A percentile compares a stretch with the other conserved stretches of the same genome.
These are phyloP conservation scores for Nasonovia ribisnigri DNA, from an alignment of 2,888 invertebrate genomes.

Conservation along the genomic window DNA sequence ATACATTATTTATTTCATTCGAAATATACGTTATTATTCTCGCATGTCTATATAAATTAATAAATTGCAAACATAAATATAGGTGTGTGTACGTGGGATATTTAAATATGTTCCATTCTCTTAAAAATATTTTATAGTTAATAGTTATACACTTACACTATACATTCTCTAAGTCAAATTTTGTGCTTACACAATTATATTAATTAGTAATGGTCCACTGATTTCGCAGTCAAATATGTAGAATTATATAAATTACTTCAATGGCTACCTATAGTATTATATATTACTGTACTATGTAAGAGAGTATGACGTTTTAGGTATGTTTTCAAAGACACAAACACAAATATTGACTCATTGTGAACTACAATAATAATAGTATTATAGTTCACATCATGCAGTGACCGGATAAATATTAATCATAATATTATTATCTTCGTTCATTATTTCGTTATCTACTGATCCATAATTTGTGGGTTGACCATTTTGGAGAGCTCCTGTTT, in stretches of 20 bases:
- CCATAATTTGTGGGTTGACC: too few relatives aligned
- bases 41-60: not conserved
- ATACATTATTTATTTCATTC: not conserved
- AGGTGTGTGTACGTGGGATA: not conserved
- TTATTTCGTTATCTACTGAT: too few relatives aligned
- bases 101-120: not conserved
- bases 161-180: not conserved
- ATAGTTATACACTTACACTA: not conserved
- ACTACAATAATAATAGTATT: not conserved
- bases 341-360: not conserved
- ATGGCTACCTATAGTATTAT: not conserved
- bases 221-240: not conserved
- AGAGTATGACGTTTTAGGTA: not conserved
- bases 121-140: not conserved
- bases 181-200: not conserved
- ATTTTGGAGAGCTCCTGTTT: not conserved
- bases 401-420: too few relatives aligned
- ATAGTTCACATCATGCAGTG: not conserved
- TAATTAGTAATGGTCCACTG: slow-evolving; percentile 4
- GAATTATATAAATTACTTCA: not conserved
- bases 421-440: too few relatives aligned
- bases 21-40: not conserved
- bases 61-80: not conserved
- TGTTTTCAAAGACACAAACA: not conserved
- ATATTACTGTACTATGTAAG: too few relatives aligned